Percentiles rank a stretch among this genome's conserved stretches.
These are phyloP conservation scores for Lanistes nyassanus DNA, from an alignment of 1,140 invertebrate species.

Conservation along the genomic window DNA sequence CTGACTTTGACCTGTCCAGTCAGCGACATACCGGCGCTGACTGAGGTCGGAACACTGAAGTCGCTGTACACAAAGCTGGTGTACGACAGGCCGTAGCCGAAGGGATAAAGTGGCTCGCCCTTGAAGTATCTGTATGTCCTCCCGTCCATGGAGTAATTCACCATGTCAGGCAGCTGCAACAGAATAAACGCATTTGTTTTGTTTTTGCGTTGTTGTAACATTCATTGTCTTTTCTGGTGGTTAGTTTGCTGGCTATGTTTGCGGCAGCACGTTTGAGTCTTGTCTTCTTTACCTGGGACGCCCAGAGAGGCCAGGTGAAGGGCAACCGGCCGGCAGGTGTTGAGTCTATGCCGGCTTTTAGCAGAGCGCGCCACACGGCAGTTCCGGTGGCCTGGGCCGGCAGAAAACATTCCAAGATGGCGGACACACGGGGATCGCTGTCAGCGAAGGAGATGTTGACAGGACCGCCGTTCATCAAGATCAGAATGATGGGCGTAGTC, in stretches of 20 bases:
- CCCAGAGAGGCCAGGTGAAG: constrained; percentile 46
- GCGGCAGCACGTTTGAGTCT: no score
- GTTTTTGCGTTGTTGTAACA: no score
- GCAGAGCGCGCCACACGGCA: constrained; percentile 46
- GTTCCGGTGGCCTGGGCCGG: constrained; percentile 56
- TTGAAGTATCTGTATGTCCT: constrained; percentile 53
- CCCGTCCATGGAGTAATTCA: constrained; percentile 49
- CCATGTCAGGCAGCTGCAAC: constrained; percentile 49
- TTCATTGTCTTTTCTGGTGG: no score
- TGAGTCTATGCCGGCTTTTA: constrained; percentile 24
- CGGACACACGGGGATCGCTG: constrained; percentile 26
- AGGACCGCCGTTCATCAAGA: constrained; percentile 54
- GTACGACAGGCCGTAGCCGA: constrained; percentile 57
- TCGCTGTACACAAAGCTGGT: constrained; percentile 43
- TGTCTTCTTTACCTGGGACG: constrained; percentile 26
- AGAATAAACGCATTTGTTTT: neutral
- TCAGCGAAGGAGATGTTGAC: constrained; percentile 47
- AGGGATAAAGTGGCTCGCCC: constrained; percentile 43
- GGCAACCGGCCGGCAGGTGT: constrained; percentile 56
- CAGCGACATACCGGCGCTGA: constrained; percentile 29
- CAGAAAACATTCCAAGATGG: constrained; percentile 57
- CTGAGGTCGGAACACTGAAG: constrained; percentile 8
- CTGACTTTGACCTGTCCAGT: constrained; percentile 17
- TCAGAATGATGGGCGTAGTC: constrained; percentile 36
- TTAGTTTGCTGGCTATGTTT: no score